Evolutionary conservation across 2,797 vertebrate species (phyloP), one percentile per base, ranked within the genome.

Genomic region (Eulemur albifrons): DNA sequence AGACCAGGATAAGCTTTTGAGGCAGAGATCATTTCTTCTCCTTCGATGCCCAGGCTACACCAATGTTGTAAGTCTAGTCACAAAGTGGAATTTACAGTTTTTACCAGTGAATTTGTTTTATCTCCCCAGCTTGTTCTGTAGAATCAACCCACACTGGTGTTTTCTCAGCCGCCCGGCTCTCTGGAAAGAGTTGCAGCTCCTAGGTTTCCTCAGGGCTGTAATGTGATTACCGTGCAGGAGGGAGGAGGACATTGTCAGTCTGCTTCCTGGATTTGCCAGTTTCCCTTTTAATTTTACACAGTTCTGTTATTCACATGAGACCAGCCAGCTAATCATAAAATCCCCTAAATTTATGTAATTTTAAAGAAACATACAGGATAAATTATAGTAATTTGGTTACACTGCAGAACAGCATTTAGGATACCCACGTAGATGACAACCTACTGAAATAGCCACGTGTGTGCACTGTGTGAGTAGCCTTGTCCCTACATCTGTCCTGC

Each of bases 281-380:
- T 94, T 94, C 43, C 65, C 88, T 98, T 93, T 89, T 83, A 69
- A 80, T 96, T 96, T 95, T 84, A 67, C 57, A 77, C 81, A 90
- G 50, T 95, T 93, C 69, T 91, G 43, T 91, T 91, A 59, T 43
- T 93, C 48, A 89, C 87, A 69, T 17, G 65, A 96, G 89, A 84
- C 32, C 43, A 75, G 76, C 52, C 83, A 95, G 61, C 57, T 77
- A 86, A 85, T 91, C 59, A 93, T 92, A 81, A 93, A 92, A 77
- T 80, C 43, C 76, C 67, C 88, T 72, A 80, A 76, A 40, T 80
- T 59, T 86, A 61, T 94, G 59, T 95, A 83, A 95, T 77, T 92
- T 87, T 83, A n/a, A 40, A 70, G 70, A 96, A 86, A 69, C 54
- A 27, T 43, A 67, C 35, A 92, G 75, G 52, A 59, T 93, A 83